Evolutionary conservation across 2,113 vertebrate species (phyloP), one percentile per base, ranked within the genome.

Genomic region (Tenebrosternarchus preto): DNA sequence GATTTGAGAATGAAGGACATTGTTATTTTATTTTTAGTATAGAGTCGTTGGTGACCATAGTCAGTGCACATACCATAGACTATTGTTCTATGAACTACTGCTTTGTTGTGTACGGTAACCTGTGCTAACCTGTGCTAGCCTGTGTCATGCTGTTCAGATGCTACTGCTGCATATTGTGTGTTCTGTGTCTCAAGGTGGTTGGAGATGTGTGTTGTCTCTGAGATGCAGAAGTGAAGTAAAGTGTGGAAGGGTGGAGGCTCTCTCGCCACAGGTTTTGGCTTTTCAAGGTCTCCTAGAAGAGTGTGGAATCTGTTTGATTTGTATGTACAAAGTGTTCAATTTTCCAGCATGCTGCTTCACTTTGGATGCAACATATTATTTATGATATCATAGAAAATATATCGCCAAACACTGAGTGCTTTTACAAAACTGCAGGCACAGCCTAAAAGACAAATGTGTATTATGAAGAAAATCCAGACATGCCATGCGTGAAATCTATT

Each of bases 401-500:
- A 78, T 56, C 25, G 67, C 53, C 3, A 29, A 59, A 76, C 31
- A 43, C 19, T 53, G 33, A 56, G 25, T 55, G 66, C 81, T 59
- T 75, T 80, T 83, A 63, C 74, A 59, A 78, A 83, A 73, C 31
- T 73, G 60, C 75, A 81, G 43, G 83, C 70, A 73, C 55, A 77
- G 31, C 19, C 67, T 17, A 53, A 64, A 67, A 67, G 68, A 73
- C 73, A 84, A 77, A 81, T 71, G 39, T 12, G 33, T 33, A 69
- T 77, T 81, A 36, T 69, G 17, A 74, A 22, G 64, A 71, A 84
- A 82, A 79, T 84, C 63, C 78, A 29, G 43, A 76, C 20, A 36
- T 76, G 17, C 76, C 27, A 70, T 61, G 78, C 60, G 29, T 85
- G 84, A 85, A 81, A 85, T 83, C 81, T 83, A 79, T 81, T 85